A percentile compares a stretch with the other conserved stretches of the same genome.
phyloP scores from a whole-genome alignment of 2,113 vertebrate genomes.

The Motacilla tschutschensis region DNA sequence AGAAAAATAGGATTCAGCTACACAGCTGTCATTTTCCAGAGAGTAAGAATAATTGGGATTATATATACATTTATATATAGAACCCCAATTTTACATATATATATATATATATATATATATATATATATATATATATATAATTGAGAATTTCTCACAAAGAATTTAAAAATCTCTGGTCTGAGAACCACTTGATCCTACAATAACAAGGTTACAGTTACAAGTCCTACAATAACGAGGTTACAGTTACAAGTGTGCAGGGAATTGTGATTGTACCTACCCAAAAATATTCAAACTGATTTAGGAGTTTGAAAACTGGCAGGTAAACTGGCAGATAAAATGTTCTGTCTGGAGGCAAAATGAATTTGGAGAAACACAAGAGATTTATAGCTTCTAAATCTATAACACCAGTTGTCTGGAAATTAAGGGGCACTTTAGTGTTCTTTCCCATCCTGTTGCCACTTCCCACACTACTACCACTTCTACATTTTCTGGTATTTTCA shows the following conservation, averaged over 20 bases:
- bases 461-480: background rate
- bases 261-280: background rate
- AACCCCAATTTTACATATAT: no score
- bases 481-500: background rate
- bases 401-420: background rate
- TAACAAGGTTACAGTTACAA: background rate
- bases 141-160: background rate
- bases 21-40: background rate
- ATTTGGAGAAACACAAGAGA: background rate
- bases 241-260: background rate
- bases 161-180: background rate
- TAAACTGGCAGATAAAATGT: background rate
- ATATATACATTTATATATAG: no score
- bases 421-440: background rate
- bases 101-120: no score
- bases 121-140: background rate
- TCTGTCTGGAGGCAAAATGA: background rate
- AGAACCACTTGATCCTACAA: background rate
- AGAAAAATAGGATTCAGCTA: background rate
- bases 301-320: background rate
- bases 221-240: accelerated
- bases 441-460: background rate
- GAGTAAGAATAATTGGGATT: background rate
- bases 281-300: background rate
- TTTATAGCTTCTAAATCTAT: background rate